A percentile compares a stretch with the other conserved stretches of the same genome.
phyloP scores from a whole-genome alignment of 1,140 invertebrate species.

The Meloidogyne floridensis region DNA sequence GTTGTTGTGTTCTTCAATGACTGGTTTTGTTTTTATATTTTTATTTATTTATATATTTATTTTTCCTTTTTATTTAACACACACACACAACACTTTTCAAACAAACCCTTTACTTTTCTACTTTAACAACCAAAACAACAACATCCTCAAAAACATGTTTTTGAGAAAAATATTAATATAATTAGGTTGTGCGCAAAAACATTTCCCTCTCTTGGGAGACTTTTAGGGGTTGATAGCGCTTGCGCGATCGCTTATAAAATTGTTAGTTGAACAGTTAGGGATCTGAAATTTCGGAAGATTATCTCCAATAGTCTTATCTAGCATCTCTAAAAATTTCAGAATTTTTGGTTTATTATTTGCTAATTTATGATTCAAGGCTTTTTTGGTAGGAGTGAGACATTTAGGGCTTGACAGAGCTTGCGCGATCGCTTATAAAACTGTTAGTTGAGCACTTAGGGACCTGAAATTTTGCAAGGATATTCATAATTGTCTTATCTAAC shows the following conservation, averaged over 20 bases:
- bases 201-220: too few species aligned
- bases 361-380: neutral
- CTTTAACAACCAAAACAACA: neutral
- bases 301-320: too few species aligned
- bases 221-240: too few species aligned
- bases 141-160: neutral
- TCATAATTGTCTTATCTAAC: neutral
- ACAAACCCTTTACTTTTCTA: neutral
- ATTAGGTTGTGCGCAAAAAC: neutral
- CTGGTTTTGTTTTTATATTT: neutral
- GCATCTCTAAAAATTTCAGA: neutral
- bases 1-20: slow-evolving; percentile 4
- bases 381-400: neutral
- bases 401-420: too few species aligned
- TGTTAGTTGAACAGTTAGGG: neutral
- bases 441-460: neutral
- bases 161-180: neutral
- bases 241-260: too few species aligned
- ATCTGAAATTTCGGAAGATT: neutral
- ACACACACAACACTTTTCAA: neutral
- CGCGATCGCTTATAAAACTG: neutral
- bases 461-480: neutral
- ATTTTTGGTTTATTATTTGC: neutral
- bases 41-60: neutral
- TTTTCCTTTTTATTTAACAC: neutral